phyloP scores from a whole-genome alignment of 2,113 vertebrate species.

The Asarcornis scutulata region DNA sequence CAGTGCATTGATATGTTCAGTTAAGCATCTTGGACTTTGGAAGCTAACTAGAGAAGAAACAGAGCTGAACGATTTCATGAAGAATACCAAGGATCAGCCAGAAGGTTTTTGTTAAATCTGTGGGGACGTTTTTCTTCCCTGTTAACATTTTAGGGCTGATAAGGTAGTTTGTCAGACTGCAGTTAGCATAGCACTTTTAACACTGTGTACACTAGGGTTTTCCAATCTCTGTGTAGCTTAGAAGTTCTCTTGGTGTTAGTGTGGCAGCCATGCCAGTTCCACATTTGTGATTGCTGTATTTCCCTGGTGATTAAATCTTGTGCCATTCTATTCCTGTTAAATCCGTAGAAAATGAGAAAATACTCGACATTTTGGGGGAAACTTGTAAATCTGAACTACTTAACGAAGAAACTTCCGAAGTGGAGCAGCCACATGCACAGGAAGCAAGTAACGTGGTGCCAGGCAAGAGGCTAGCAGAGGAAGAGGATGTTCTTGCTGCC shows the following conservation, averaged over 20 bases:
- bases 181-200: constrained; percentile 62
- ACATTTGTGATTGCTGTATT: constrained; percentile 96
- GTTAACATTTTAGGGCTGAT: constrained; percentile 56
- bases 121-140: constrained; percentile 72
- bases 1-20: constrained; percentile 72
- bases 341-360: constrained; percentile 99
- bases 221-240: constrained; percentile 85
- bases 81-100: constrained; percentile 76
- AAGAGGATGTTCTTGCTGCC: constrained; percentile 87
- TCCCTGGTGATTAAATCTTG: constrained; percentile 99
- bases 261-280: constrained; percentile 94
- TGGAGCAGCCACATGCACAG: constrained; percentile 86
- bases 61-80: constrained; percentile 68
- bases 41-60: constrained; percentile 77
- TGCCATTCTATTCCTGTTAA: constrained; percentile 99
- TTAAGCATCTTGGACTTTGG: constrained; percentile 74
- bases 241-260: constrained; percentile 87
- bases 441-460: constrained; percentile 84
- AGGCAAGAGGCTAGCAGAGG: constrained; percentile 85
- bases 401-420: constrained; percentile 88
- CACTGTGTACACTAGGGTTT: constrained; percentile 73
- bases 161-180: constrained; percentile 45
- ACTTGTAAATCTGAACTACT: constrained; percentile 98
- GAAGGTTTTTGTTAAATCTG: constrained; percentile 76
- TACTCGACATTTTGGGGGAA: constrained; percentile 93